Percentiles rank a stretch among this genome's conserved stretches.
Conservation (phyloP, 2,797 vertebrate species). For the Pseudocheirus occidentalis region DNA sequence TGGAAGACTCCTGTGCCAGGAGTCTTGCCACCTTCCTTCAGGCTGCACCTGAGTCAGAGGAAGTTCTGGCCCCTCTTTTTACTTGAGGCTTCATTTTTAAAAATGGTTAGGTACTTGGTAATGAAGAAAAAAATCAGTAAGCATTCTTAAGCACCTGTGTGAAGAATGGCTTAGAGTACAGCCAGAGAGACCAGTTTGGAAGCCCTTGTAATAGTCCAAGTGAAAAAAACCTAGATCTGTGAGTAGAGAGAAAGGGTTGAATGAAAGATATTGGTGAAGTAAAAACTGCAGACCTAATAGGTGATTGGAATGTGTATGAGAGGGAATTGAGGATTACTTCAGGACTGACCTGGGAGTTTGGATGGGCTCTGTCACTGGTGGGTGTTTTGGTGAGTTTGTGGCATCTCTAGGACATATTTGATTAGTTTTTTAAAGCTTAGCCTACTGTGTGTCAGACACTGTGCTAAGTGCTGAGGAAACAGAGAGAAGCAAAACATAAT, state of each 20-base stretch:
- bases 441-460: too few species aligned
- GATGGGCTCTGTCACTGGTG: not conserved
- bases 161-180: not conserved
- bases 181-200: not conserved
- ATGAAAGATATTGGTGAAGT: not conserved
- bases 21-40: too few species aligned
- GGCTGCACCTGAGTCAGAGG: too few species aligned
- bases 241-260: not conserved
- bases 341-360: not conserved
- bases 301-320: not conserved
- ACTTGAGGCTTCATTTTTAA: not conserved
- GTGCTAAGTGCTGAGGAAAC: too few species aligned
- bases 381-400: not conserved
- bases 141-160: not conserved
- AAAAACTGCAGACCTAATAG: not conserved
- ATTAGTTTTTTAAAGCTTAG: too few species aligned
- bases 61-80: not conserved
- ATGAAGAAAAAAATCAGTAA: not conserved
- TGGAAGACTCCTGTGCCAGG: not conserved
- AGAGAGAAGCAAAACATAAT: too few species aligned
- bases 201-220: not conserved
- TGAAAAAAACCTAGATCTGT: too few species aligned
- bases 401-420: too few species aligned
- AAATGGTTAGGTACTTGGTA: not conserved
- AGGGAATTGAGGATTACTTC: not conserved